Evolutionary conservation across 2,888 invertebrate species (phyloP), one percentile per base, ranked within the genome.

Genomic region (Lasioglossum marginatum): DNA sequence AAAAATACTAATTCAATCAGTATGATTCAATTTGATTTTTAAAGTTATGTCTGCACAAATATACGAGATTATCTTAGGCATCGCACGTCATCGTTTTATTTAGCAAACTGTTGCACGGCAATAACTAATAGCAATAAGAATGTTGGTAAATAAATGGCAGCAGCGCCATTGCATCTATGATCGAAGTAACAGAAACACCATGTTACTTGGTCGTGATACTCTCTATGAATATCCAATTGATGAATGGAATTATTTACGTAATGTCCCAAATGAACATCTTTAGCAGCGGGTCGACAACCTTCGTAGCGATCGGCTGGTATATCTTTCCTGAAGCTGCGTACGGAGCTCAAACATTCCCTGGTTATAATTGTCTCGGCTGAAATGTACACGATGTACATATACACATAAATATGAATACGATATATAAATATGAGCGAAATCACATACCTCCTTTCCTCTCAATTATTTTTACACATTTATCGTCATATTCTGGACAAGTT

Each of bases 141-240:
- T 12, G 81, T 81, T 16, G 96, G 95, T 60, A 92, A 91, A 45
- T 94, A 91, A 31, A 93, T 85, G 57, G 90, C 89, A 8, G 95
- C 83, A 8, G 96, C 96, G 68, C 96, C 94, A 93, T 99, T 99
- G 95, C 98, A 98, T 92, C 98, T 96, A 93, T 98, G 98, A 95
- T 98, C 98, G 88, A 98, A 97, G 94, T 98, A 98, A 94, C 98
- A 99, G 95, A 98, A 98, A 95, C 98, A 99, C 96, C 97, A 99
- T 63, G 97, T 97, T 12, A 98, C 97, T 90, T 97, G 96, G 87
- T 97, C 97, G 93, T 97, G 99, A 96, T 97, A 97, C 92, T 98
- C 96, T 91, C 98, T 97, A 95, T 97, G 97, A 45, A 98, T 97
- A 94, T 99, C 98, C 77, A 98, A 96, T 94, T 99, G 98, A 91